phyloP scores from a whole-genome alignment of 2,888 invertebrate species.

The Neoascia interrupta region DNA sequence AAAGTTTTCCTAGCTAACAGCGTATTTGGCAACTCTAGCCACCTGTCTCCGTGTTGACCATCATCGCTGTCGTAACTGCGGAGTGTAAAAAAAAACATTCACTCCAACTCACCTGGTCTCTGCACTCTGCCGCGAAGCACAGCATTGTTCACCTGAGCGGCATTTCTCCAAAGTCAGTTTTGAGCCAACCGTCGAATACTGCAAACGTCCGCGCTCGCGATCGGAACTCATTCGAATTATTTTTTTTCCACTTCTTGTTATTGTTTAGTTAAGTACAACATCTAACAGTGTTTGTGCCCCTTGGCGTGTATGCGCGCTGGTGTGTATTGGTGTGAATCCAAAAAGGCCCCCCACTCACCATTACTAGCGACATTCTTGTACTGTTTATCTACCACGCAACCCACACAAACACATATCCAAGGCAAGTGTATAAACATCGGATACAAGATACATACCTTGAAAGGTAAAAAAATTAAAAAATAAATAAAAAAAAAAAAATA shows the following conservation, averaged over 20 bases:
- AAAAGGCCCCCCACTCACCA: slow-evolving; percentile 17
- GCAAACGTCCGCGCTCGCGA: slow-evolving; percentile 64
- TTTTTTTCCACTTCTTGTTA: slow-evolving; percentile 5
- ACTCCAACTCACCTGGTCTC: slow-evolving; percentile 48
- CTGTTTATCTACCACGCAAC: slow-evolving; percentile 60
- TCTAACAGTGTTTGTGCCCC: background rate
- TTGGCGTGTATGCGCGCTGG: background rate
- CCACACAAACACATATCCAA: slow-evolving; percentile 39
- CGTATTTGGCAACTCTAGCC: slow-evolving; percentile 58
- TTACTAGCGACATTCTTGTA: slow-evolving; percentile 55
- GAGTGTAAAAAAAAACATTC: slow-evolving; percentile 23
- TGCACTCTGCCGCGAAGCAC: slow-evolving; percentile 13
- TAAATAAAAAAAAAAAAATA: slow-evolving; percentile 32
- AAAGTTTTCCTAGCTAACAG: background rate
- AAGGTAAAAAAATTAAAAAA: slow-evolving; percentile 63
- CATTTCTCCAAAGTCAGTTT: slow-evolving; percentile 58
- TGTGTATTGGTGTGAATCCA: slow-evolving; percentile 19
- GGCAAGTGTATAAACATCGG: slow-evolving; percentile 63
- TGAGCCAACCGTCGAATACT: slow-evolving; percentile 65
- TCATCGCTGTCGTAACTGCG: slow-evolving; percentile 45
- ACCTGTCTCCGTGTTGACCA: slow-evolving; percentile 59
- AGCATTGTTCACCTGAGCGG: slow-evolving; percentile 62
- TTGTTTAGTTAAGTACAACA: slow-evolving; percentile 11
- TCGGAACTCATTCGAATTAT: slow-evolving; percentile 22
- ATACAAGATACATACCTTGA: slow-evolving; percentile 65